Conservation (phyloP, 2,888 invertebrate genomes). For the Euphydryas editha region DNA sequence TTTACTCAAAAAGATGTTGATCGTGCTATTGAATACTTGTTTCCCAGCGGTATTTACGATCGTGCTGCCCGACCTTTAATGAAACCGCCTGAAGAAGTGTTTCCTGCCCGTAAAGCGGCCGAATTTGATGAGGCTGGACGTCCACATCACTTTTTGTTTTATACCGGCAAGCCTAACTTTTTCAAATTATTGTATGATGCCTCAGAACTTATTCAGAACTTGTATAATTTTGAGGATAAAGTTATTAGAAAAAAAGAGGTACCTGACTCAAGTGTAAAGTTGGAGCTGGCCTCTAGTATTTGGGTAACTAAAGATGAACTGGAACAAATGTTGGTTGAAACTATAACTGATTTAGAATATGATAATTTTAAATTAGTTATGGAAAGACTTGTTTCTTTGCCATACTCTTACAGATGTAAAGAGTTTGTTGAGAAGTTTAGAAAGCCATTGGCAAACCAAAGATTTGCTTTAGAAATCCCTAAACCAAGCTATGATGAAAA, state of each 20-base stretch:
- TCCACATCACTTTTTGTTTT: conserved; percentile 96
- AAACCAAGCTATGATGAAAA: conserved; percentile 87
- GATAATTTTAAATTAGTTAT: conserved; percentile 88
- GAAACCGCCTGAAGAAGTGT: conserved; percentile 95
- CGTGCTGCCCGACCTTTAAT: conserved; percentile 93
- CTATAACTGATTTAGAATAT: conserved; percentile 87
- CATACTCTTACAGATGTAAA: conserved; percentile 87
- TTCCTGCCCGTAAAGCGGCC: conserved; percentile 92
- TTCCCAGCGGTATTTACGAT: conserved; percentile 96
- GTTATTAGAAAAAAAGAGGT: conserved; percentile 85
- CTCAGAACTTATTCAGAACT: conserved; percentile 86
- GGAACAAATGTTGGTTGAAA: conserved; percentile 86
- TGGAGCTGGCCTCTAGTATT: conserved; percentile 67
- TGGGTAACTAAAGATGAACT: conserved; percentile 88
- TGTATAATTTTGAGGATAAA: conserved; percentile 88
- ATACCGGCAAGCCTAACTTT: conserved; percentile 94
- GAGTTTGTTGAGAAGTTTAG: conserved; percentile 90
- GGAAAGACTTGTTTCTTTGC: conserved; percentile 87
- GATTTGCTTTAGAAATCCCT: conserved; percentile 84
- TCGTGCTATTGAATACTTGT: conserved; percentile 95
- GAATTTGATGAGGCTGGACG: conserved; percentile 96
- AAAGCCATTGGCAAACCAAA: conserved; percentile 83
- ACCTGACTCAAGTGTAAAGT: conserved; percentile 83
- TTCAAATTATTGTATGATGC: conserved; percentile 92
- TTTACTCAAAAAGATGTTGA: conserved; percentile 95